Percentiles rank a stretch among this genome's conserved stretches.
Evolutionary conservation across 1,140 invertebrate genomes (phyloP).

Genomic region (Conopomorpha cramerella): DNA sequence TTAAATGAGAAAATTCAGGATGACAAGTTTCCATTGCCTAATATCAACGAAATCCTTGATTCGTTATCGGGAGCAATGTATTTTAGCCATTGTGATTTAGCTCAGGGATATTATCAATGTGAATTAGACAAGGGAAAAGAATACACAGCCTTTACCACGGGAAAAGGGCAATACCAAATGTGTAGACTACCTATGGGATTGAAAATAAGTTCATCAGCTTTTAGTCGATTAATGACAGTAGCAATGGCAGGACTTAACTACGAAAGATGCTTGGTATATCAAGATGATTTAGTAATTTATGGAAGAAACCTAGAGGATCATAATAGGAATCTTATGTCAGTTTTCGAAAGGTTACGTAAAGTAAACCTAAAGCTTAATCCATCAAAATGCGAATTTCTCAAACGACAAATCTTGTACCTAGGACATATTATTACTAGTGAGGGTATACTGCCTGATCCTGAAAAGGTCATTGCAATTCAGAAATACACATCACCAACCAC

Average conservation of each 20-base stretch:
- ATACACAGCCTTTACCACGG: conserved; percentile 21
- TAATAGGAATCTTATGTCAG: background rate
- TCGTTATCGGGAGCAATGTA: conserved; percentile 10
- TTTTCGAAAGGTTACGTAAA: conserved; percentile 1
- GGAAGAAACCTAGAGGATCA: conserved; percentile 1
- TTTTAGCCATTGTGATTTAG: conserved; percentile 12
- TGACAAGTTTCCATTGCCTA: too few species aligned
- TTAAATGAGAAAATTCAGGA: conserved; percentile 14
- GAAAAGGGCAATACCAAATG: conserved; percentile 14
- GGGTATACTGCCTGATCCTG: background rate
- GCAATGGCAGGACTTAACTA: conserved; percentile 14
- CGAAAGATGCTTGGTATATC: too few species aligned
- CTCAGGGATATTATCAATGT: conserved; percentile 52
- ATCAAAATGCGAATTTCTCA: background rate
- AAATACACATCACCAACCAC: background rate
- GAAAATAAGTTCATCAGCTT: conserved; percentile 14
- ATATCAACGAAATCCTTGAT: conserved; percentile 17
- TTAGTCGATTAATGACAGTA: conserved; percentile 14
- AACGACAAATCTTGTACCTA: conserved; percentile 1
- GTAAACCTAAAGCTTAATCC: conserved; percentile 1
- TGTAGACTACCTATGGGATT: conserved; percentile 13
- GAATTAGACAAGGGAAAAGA: conserved; percentile 25
- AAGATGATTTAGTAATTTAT: too few species aligned
- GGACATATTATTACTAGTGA: background rate
- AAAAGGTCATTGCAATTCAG: background rate